These are phyloP conservation scores for Sminthurinus signatus DNA, from an alignment of 1,140 invertebrate genomes.

Conservation along the genomic window DNA sequence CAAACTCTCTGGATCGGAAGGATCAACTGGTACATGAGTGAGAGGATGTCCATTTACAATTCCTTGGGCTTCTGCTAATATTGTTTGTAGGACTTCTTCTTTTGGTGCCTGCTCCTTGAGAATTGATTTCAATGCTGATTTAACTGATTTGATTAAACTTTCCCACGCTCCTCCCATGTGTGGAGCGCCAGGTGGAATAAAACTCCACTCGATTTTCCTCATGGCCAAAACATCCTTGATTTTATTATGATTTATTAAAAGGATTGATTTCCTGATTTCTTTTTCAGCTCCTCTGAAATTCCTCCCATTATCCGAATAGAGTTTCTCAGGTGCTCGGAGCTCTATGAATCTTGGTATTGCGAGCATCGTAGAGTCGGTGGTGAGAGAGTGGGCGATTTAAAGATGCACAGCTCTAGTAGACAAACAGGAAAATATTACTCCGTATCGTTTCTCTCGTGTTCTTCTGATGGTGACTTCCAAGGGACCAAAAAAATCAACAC, in stretches of 20 bases:
- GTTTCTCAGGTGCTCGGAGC: conserved; percentile 1
- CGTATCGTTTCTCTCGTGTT: conserved; percentile 11
- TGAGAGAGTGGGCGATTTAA: conserved; percentile 4
- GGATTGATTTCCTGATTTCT: neutral
- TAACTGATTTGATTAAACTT: conserved; percentile 43
- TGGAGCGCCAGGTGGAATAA: conserved; percentile 43
- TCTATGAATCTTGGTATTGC: conserved; percentile 18
- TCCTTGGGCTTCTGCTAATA: conserved; percentile 33
- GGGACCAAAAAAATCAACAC: conserved; percentile 43
- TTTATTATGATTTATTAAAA: neutral
- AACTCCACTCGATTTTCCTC: conserved; percentile 40
- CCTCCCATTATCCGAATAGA: conserved; percentile 14
- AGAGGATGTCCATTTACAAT: conserved; percentile 43
- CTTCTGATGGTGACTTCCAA: conserved; percentile 29
- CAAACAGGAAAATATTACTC: conserved; percentile 31
- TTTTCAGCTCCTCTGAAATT: conserved; percentile 10
- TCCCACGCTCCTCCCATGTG: conserved; percentile 45
- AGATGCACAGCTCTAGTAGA: conserved; percentile 31
- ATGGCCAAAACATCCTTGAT: neutral
- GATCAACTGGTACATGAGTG: conserved; percentile 36
- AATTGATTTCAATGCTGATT: conserved; percentile 33
- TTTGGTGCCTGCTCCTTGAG: neutral
- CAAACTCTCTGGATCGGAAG: conserved; percentile 41
- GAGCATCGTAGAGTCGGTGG: conserved; percentile 24
- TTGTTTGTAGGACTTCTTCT: conserved; percentile 17